These are phyloP conservation scores for Chaenodraco wilsoni DNA, from an alignment of 2,797 vertebrate genomes.

Conservation along the genomic window DNA sequence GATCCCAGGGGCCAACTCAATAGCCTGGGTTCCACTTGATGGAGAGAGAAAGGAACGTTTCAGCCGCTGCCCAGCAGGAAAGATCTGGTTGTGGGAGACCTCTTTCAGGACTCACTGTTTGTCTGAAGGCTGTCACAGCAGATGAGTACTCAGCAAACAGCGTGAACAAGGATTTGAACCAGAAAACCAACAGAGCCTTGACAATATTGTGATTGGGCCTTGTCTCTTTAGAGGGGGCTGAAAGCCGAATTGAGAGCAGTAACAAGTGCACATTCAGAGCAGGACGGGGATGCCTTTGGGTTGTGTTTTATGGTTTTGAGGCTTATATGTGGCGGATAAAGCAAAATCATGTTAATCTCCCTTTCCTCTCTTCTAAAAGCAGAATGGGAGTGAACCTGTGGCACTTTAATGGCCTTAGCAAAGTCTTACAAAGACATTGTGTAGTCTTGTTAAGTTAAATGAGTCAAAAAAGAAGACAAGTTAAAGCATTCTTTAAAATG, in stretches of 20 bases:
- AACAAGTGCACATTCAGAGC: constrained; percentile 87
- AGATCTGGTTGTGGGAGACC: constrained; percentile 94
- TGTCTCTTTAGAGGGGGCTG: constrained; percentile 88
- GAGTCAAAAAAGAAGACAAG: constrained; percentile 51
- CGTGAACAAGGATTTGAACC: constrained; percentile 99
- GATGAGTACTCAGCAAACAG: constrained; percentile 99
- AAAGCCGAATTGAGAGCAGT: constrained; percentile 87
- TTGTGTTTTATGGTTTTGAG: constrained; percentile 82
- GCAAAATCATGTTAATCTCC: constrained; percentile 83
- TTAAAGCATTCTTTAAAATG: constrained; percentile 45
- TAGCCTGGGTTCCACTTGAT: constrained; percentile 96
- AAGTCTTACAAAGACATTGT: constrained; percentile 73
- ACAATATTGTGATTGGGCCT: constrained; percentile 92
- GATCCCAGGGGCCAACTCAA: constrained; percentile 94
- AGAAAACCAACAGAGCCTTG: constrained; percentile 95
- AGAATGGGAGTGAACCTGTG: constrained; percentile 72
- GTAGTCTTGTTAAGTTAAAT: constrained; percentile 64
- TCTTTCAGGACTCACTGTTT: constrained; percentile 95
- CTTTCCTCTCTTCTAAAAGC: constrained; percentile 69
- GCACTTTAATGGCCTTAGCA: constrained; percentile 72
- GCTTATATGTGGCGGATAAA: constrained; percentile 75
- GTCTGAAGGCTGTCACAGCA: constrained; percentile 97
- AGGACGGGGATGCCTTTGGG: constrained; percentile 80
- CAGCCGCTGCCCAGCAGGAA: constrained; percentile 94
- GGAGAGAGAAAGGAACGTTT: constrained; percentile 95